Percentiles rank a stretch among this genome's conserved stretches.
phyloP scores from a whole-genome alignment of 2,888 invertebrate genomes.

The Drosophila niveifrons region DNA sequence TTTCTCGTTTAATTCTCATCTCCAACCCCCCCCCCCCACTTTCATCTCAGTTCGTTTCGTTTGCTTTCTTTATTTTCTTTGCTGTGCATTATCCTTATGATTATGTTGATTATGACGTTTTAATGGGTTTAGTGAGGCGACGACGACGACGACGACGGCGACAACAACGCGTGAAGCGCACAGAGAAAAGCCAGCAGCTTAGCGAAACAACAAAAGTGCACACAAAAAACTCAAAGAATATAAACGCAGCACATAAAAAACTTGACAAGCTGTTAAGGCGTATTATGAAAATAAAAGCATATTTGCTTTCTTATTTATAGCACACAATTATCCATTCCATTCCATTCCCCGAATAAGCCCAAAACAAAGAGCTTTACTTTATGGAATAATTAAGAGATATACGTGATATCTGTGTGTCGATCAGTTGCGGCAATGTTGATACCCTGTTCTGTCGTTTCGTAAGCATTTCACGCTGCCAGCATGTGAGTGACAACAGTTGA shows the following conservation, averaged over 20 bases:
- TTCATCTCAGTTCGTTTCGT: neutral
- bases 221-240: conserved; percentile 1
- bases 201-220: conserved; percentile 70
- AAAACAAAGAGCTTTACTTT: neutral
- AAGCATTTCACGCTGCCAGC: conserved; percentile 31
- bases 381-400: too few relatives aligned
- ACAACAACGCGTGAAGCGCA: conserved; percentile 23
- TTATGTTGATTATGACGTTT: conserved; percentile 80
- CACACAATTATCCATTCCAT: conserved; percentile 2
- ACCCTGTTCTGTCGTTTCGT: neutral
- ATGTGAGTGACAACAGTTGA: conserved; percentile 52
- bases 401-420: neutral
- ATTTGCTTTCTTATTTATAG: conserved; percentile 9
- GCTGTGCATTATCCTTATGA: conserved; percentile 71
- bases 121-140: conserved; percentile 72
- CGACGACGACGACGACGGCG: conserved; percentile 28
- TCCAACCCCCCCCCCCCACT: too few relatives aligned
- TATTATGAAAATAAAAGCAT: conserved; percentile 50
- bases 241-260: conserved; percentile 17
- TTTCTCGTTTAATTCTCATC: conserved; percentile 1
- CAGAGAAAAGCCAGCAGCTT: conserved; percentile 47
- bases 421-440: neutral
- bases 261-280: conserved; percentile 62
- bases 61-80: conserved; percentile 26
- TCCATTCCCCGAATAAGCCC: conserved; percentile 14